Base-by-base conservation (phyloP, 1,140 invertebrate genomes). In the Mylabris phalerata region DNA sequence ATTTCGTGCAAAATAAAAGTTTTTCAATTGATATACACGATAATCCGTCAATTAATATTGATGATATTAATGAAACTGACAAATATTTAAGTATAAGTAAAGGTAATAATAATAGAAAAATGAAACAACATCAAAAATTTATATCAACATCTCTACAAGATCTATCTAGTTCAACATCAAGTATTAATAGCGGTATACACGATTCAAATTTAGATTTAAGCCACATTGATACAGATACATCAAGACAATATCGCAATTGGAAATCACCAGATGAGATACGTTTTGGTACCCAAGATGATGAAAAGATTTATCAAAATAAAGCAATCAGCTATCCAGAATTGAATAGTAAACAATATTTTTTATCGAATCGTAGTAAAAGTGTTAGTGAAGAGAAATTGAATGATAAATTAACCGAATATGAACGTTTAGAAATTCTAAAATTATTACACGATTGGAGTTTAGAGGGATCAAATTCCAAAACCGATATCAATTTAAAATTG, bases 181-280 rank as follows among this genome's bases (percentile, higher is more conserved):
- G 70, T 49, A 70, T 74, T n/a, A 73, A 69, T 46, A 74, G 71
- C 55, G 62, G 64, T 24, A 59, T 71, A 41, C 67, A 71, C 44
- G 70, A 71, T 42, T 72, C 71, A 11, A 71, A 70, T 49, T 56
- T 74, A 11, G 71, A 74, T 64, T 62, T 74, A 43, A 73, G 68
- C 52, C 66, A 65, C 55, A 64, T 72, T 45, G 69, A 71, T 64
- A 60, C 62, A 10, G 73, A 77, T 13, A 72, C 73, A 0, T 56
- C 65, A 11, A 51, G 62, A 11, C 63, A 67, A 49, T 64, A 67
- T 13, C 79, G 78, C 57, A 79, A 74, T 44, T 81, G 79, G 79
- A 79, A 77, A 57, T 80, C 79, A 0, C 79, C 80, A 1, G 77
- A 79, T 50, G 78, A 80, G 44, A 77, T 81, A 9, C 65, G 79